phyloP scores from a whole-genome alignment of 2,888 invertebrate species.

The Dryocosmus kuriphilus region DNA sequence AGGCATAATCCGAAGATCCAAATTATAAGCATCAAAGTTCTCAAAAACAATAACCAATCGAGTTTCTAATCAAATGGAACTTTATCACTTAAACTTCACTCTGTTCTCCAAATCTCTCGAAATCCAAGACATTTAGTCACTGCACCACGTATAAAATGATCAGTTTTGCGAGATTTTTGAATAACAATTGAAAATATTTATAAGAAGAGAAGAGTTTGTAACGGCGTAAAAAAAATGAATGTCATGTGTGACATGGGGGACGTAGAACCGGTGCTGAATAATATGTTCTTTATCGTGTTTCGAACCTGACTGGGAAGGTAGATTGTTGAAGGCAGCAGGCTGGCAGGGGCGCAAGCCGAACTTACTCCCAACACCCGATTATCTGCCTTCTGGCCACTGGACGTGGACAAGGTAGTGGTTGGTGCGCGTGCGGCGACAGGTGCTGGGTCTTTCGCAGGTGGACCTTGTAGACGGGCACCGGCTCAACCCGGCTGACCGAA shows the following conservation, averaged over 20 bases:
- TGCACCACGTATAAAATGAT: not conserved
- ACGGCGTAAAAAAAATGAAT: not conserved
- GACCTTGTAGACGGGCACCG: conserved; percentile 63
- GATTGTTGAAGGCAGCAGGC: too few species aligned
- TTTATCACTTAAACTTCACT: not conserved
- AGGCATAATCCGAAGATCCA: not conserved
- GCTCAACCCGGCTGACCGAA: conserved; percentile 35
- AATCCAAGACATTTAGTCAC: not conserved
- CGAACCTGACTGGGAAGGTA: conserved; percentile 19
- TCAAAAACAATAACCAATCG: not conserved
- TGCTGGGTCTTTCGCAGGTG: conserved; percentile 71
- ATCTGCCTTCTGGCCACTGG: conserved; percentile 45
- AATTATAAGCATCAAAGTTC: not conserved
- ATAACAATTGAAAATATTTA: not conserved
- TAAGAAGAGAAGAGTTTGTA: not conserved
- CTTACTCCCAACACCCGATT: conserved; percentile 47
- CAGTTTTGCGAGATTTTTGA: not conserved
- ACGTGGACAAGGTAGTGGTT: conserved; percentile 53
- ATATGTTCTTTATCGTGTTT: conserved; percentile 1
- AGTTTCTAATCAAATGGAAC: too few species aligned
- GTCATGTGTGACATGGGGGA: conserved; percentile 14
- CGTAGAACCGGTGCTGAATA: not conserved
- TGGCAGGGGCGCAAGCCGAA: conserved; percentile 37
- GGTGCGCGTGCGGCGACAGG: conserved; percentile 69
- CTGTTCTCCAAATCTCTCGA: not conserved